Conservation (phyloP, 2,888 invertebrate species). For the Drosophila pegasa region DNA sequence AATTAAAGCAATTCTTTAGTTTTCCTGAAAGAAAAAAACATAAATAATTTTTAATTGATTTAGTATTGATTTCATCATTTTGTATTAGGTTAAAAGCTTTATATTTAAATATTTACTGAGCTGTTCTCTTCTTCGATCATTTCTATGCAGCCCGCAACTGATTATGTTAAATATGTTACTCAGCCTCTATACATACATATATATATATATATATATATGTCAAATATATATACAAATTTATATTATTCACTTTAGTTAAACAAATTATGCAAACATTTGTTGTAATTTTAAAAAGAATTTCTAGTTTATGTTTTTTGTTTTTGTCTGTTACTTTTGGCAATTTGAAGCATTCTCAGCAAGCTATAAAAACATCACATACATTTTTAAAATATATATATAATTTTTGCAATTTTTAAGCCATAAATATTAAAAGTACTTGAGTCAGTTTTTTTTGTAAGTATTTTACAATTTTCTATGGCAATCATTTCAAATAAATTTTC, state of each 20-base stretch:
- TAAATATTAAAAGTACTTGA: not conserved
- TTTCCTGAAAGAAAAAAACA: slow-evolving; percentile 6
- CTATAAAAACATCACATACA: slow-evolving; percentile 14
- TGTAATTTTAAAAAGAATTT: slow-evolving; percentile 46
- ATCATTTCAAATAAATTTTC: not conserved
- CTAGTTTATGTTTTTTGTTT: slow-evolving; percentile 77
- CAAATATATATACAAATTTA: slow-evolving; percentile 21
- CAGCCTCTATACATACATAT: no score
- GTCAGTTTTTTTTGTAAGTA: not conserved
- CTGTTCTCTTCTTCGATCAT: slow-evolving; percentile 39
- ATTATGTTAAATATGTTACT: slow-evolving; percentile 77
- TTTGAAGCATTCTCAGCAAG: slow-evolving; percentile 1
- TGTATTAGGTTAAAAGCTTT: slow-evolving; percentile 79
- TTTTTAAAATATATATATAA: not conserved
- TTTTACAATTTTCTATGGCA: not conserved
- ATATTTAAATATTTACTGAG: slow-evolving; percentile 50
- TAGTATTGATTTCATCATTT: slow-evolving; percentile 62
- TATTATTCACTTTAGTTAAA: slow-evolving; percentile 20
- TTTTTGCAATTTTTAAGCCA: no score
- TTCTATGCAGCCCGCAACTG: slow-evolving; percentile 65
- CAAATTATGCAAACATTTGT: slow-evolving; percentile 38
- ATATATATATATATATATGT: slow-evolving; percentile 46
- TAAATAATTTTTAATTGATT: slow-evolving; percentile 38
- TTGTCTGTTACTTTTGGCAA: slow-evolving; percentile 43
- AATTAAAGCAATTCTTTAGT: slow-evolving; percentile 21